phyloP scores from a whole-genome alignment of 1,140 invertebrate genomes.

The Odontomachus brunneus region DNA sequence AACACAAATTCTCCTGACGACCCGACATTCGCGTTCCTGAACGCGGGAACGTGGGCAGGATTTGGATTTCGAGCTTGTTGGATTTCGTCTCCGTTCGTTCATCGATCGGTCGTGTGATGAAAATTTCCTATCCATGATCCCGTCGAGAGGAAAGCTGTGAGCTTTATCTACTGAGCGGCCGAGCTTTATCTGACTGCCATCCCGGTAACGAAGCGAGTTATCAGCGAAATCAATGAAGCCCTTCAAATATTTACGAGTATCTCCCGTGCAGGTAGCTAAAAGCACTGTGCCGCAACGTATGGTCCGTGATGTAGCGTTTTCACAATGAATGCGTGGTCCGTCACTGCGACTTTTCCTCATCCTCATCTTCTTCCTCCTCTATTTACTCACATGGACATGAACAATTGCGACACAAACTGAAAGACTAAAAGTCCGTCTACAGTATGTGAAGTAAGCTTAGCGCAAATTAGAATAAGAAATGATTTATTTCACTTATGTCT shows the following conservation, averaged over 20 bases:
- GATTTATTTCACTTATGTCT: too few species aligned
- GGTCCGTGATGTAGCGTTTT: background rate
- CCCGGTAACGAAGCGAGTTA: slow-evolving; percentile 14
- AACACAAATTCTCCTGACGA: too few species aligned
- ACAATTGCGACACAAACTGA: background rate
- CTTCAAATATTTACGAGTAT: slow-evolving; percentile 39
- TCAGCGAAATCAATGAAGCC: slow-evolving; percentile 15
- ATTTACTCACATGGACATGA: slow-evolving; percentile 19
- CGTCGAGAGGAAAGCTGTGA: background rate
- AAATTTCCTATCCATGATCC: too few species aligned
- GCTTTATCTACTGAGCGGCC: background rate
- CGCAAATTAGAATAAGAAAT: too few species aligned
- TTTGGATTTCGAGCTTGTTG: too few species aligned
- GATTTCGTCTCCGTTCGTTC: too few species aligned
- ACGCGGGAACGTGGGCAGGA: too few species aligned
- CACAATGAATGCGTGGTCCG: slow-evolving; percentile 7
- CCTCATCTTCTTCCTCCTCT: slow-evolving; percentile 19
- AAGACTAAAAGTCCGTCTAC: slow-evolving; percentile 5
- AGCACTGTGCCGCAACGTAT: background rate
- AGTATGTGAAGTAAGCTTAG: too few species aligned
- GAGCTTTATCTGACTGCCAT: background rate
- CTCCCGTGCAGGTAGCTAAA: slow-evolving; percentile 1
- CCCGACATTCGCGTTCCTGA: too few species aligned
- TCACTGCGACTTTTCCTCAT: slow-evolving; percentile 21
- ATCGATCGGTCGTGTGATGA: too few species aligned